Evolutionary conservation across 1,140 invertebrate genomes (phyloP), one percentile per base, ranked within the genome.

Genomic region (Hycleus cichorii): DNA sequence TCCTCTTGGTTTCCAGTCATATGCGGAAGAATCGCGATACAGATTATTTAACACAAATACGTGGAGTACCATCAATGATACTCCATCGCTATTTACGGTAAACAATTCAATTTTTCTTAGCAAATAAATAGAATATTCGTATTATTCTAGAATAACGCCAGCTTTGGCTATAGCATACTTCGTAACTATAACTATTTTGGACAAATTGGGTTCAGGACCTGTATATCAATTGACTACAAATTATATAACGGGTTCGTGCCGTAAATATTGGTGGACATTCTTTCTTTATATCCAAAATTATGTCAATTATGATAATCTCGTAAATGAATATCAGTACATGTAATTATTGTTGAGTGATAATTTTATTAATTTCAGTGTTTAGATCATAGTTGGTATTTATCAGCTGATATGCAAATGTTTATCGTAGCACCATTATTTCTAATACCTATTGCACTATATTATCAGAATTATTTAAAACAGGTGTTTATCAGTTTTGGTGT

Each of bases 371-470:
- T 38, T 25, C 64, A 86, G 85, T 89, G 88, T 69, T 49, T 79
- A 3, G 53, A 58, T 3, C 78, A 79, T 11, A 72, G 77, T 0
- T 82, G 79, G 79, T 81, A 79, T 55, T 56, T 81, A 24, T 75
- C 87, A 1, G 84, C 86, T 32, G 88, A 90, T 64, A 84, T 88
- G 75, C 87, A 89, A 69, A 78, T 88, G 51, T 87, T 84, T 63
- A 66, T 85, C 10, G 47, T 87, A 27, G 76, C 78, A 5, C 78
- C 78, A 2, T 12, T 82, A 2, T 58, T 82, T 3, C 54, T 82
- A 24, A 75, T 74, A 42, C 78, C 74, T 1, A 39, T 72, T 27
- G 49, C 64, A n/a, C 25, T 63, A 49, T 25, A 12, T 38, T 9
- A 9, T 18, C 32, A 49, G 0, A 49, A 49, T 11, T 6, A 27